A percentile compares a stretch with the other conserved stretches of the same genome.
Evolutionary conservation across 2,888 invertebrate genomes (phyloP).

Genomic region (Bombylius major): DNA sequence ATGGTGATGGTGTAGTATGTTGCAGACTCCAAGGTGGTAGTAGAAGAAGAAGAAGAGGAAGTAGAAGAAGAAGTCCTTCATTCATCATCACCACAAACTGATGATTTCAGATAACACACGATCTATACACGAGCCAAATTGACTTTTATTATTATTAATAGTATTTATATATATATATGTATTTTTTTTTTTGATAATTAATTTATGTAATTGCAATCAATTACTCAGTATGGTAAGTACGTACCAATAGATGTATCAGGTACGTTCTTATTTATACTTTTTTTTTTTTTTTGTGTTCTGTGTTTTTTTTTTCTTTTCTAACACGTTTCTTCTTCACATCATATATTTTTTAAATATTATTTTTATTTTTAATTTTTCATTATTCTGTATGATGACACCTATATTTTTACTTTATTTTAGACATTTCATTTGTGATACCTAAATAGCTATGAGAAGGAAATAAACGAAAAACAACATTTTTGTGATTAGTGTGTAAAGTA

Average conservation of each 20-base stretch:
- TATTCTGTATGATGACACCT: background rate
- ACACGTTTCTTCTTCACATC: conserved; percentile 7
- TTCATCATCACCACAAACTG: conserved; percentile 5
- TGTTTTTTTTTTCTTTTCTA: background rate
- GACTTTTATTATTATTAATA: background rate
- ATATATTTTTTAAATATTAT: conserved; percentile 3
- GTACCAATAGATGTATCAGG: background rate
- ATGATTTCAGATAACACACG: background rate
- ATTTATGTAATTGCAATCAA: too few relatives aligned
- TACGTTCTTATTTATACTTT: conserved; percentile 16
- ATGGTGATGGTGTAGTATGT: conserved; percentile 6
- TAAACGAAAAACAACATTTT: conserved; percentile 37
- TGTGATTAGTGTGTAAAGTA: conserved; percentile 29
- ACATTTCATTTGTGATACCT: conserved; percentile 21
- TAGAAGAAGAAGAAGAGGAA: conserved; percentile 9
- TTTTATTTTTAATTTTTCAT: background rate
- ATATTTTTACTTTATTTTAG: background rate
- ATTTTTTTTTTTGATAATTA: background rate
- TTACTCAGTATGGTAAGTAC: background rate
- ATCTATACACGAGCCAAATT: background rate
- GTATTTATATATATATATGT: background rate
- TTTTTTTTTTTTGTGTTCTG: conserved; percentile 1
- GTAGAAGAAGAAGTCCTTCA: conserved; percentile 8
- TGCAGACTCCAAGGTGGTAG: conserved; percentile 1
- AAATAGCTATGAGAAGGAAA: conserved; percentile 37